phyloP scores from a whole-genome alignment of 2,888 invertebrate genomes.

The Sesia apiformis region DNA sequence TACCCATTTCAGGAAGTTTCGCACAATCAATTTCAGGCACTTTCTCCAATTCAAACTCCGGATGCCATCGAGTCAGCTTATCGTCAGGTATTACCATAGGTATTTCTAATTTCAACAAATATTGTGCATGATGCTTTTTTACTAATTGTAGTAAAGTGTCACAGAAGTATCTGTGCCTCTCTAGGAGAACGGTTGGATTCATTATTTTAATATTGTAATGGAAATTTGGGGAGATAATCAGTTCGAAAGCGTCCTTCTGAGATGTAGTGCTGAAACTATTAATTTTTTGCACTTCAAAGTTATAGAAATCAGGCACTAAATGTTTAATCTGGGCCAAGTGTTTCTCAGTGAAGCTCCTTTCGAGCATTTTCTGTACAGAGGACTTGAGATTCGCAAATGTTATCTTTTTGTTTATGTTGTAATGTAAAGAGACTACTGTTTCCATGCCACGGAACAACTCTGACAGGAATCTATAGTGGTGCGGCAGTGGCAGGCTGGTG shows the following conservation, averaged over 20 bases:
- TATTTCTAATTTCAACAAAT: slow-evolving; percentile 80
- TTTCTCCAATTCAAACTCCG: slow-evolving; percentile 89
- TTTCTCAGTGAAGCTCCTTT: slow-evolving; percentile 83
- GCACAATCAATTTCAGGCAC: slow-evolving; percentile 83
- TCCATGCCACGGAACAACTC: slow-evolving; percentile 91
- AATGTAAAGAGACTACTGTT: slow-evolving; percentile 87
- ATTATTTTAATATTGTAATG: slow-evolving; percentile 74
- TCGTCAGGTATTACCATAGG: slow-evolving; percentile 84
- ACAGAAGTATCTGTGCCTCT: slow-evolving; percentile 83
- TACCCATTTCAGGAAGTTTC: slow-evolving; percentile 80
- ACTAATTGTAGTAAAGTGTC: slow-evolving; percentile 80
- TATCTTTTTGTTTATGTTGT: slow-evolving; percentile 90
- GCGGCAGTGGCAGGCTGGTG: slow-evolving; percentile 80
- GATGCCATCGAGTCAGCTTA: slow-evolving; percentile 93
- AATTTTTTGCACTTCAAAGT: slow-evolving; percentile 80
- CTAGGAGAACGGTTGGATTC: slow-evolving; percentile 82
- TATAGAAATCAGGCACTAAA: slow-evolving; percentile 87
- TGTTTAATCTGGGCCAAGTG: slow-evolving; percentile 89
- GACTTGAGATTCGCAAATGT: slow-evolving; percentile 91
- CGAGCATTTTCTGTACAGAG: slow-evolving; percentile 90
- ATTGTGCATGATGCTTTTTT: slow-evolving; percentile 84
- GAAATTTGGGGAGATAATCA: slow-evolving; percentile 80
- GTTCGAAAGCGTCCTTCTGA: slow-evolving; percentile 81
- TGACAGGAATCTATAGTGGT: slow-evolving; percentile 85
- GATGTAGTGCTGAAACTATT: slow-evolving; percentile 73